Base-by-base conservation (phyloP, 2,888 invertebrate genomes). In the Euspilapteryx auroguttella region DNA sequence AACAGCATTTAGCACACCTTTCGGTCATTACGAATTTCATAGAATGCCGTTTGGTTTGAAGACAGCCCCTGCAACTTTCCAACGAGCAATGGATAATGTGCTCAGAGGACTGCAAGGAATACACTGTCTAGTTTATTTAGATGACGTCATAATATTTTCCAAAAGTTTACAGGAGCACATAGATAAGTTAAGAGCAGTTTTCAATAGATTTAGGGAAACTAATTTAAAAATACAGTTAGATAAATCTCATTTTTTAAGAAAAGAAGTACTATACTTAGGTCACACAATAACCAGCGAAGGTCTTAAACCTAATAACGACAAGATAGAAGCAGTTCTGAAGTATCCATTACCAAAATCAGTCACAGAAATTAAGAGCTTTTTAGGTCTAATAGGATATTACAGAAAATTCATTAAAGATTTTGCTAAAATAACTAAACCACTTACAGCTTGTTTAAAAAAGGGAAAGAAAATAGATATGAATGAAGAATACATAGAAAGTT, bases 61-160 rank as follows among this genome's bases (percentile, higher is more conserved):
- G 36, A 51, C 47, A 30, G 56, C 59, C 1, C 61, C 63, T 1
- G 46, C 49, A 1, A 55, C 56, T 0, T 58, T 63, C 28, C 57
- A 58, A 37, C 27, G 55, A 3, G 32, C 51, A 0, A 59, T 59
- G 55, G 47, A 57, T 23, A 44, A 37, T 29, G 42, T 61, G 0
- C 31, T 62, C 6, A 25, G 40, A n/a, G 54, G 52, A 3, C 24
- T 56, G 10, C 44, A 44, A 36, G 47, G 46, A 1, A 32, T 39
- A 4, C 39, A 47, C 36, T 53, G 47, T 28, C 35, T 53, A 6
- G 43, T 51, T 1, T 55, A 53, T 27, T 17, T 54, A 7, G 54
- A 55, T 29, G 55, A 55, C 32, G 41, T 56, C 1, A 46, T 56
- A 4, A 32, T 56, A 2, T 54, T 38, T 21, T 42, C 37, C 2